Evolutionary conservation across 2,888 invertebrate genomes (phyloP).

Genomic region (Thysanoteuthis rhombus): DNA sequence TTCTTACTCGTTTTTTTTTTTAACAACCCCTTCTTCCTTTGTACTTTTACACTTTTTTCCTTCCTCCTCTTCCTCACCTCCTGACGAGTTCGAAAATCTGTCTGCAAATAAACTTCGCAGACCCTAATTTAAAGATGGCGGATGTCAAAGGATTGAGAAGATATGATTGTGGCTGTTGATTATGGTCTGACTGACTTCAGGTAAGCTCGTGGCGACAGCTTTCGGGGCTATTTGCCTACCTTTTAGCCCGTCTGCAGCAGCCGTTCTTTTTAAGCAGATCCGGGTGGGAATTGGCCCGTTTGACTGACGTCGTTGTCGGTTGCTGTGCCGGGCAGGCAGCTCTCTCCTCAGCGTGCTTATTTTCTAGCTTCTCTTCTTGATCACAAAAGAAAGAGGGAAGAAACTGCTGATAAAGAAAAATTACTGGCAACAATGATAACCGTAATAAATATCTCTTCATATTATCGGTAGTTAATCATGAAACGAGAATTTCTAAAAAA

Average conservation of each 20-base stretch:
- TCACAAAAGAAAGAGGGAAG: too few relatives aligned
- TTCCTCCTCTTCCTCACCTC: not conserved
- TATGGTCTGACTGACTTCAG: slow-evolving; percentile 1
- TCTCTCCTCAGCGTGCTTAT: too few relatives aligned
- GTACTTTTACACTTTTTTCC: not conserved
- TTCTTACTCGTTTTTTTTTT: not conserved
- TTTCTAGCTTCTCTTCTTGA: too few relatives aligned
- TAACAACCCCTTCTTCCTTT: not conserved
- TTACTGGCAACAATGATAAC: too few relatives aligned
- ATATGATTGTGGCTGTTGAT: slow-evolving; percentile 15
- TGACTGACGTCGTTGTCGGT: too few relatives aligned
- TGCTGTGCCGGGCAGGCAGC: too few relatives aligned
- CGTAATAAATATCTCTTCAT: too few relatives aligned
- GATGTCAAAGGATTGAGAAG: not conserved
- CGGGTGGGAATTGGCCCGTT: too few relatives aligned
- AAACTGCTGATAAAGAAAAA: too few relatives aligned
- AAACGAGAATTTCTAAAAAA: too few relatives aligned
- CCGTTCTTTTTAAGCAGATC: not conserved
- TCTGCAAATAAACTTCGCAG: slow-evolving; percentile 27
- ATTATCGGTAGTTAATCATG: too few relatives aligned
- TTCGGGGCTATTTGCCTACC: not conserved
- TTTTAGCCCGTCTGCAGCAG: not conserved
- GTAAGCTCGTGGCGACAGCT: not conserved
- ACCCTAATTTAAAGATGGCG: slow-evolving; percentile 29
- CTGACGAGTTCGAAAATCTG: slow-evolving; percentile 16